Percentiles rank a stretch among this genome's conserved stretches.
Evolutionary conservation across 1,140 invertebrate species (phyloP).

Genomic region (Tetragonula clypearis): DNA sequence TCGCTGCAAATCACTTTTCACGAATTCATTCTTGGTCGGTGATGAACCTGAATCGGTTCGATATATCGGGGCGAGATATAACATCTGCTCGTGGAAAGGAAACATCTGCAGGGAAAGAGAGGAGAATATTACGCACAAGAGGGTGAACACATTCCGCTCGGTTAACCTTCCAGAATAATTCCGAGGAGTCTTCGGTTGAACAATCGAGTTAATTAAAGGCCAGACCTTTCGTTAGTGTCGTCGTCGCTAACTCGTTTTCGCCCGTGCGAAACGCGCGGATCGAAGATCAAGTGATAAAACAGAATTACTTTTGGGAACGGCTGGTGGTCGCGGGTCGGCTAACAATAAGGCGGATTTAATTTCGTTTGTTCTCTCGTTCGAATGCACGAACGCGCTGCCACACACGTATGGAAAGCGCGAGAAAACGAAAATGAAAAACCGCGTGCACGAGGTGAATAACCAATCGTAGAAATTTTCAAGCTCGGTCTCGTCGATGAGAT

Average conservation of each 20-base stretch:
- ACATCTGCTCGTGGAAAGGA: neutral
- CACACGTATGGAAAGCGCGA: too few species aligned
- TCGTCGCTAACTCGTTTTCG: slow-evolving; percentile 1
- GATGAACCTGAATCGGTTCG: too few species aligned
- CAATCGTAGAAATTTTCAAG: neutral
- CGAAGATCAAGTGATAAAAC: slow-evolving; percentile 28
- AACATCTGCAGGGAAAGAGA: neutral
- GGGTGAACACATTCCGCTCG: slow-evolving; percentile 36
- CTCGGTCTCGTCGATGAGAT: neutral
- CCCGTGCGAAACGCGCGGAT: neutral
- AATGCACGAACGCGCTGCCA: neutral
- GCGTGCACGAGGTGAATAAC: neutral
- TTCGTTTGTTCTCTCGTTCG: neutral
- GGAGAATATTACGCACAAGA: neutral
- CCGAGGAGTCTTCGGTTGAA: slow-evolving; percentile 23
- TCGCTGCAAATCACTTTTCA: neutral
- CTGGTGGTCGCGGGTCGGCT: neutral
- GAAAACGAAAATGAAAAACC: too few species aligned
- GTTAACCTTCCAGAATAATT: slow-evolving; percentile 51
- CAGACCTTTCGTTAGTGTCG: slow-evolving; percentile 19
- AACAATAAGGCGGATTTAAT: slow-evolving; percentile 9
- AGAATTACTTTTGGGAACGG: neutral
- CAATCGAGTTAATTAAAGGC: slow-evolving; percentile 59
- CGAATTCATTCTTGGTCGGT: too few species aligned
- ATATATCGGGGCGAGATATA: neutral